Base-by-base conservation (phyloP, 2,113 vertebrate genomes). In the Ceyx melanurus region DNA sequence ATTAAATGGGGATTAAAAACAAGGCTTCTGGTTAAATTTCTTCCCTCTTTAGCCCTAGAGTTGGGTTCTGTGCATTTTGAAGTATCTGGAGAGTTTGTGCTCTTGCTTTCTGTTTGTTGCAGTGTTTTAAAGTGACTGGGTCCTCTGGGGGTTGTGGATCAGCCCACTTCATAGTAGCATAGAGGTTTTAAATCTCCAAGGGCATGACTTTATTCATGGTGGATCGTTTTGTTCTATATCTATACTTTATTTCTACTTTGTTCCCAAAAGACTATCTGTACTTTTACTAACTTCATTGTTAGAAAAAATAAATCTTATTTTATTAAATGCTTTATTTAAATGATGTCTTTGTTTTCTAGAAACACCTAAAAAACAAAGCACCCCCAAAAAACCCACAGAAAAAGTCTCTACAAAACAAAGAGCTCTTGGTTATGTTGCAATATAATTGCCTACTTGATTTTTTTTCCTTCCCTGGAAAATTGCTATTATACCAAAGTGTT, bases 311-410 rank as follows among this genome's bases (percentile, higher is more conserved):
- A 72, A 71, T 50, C 31, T 42, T 86, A 19, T 29, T 81, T 81
- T 81, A 62, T 46, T 5, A 82, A 58, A 29, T 67, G 5, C 62
- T 61, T 61, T 25, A 43, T 61, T 86, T 57, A 62, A 73, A 50
- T 65, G 2, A 43, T 21, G 48, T 15, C 1, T 58, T 50, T 70
- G 14, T 45, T 20, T 77, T 66, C 33, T 48, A 45, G 71, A 89
- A 86, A 8, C 23, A 42, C 11, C 13, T n/a, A 33, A 79, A 46
- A 4, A 4, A 2, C 48, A 73, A 76, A 80, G 12, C 5, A 28
- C 7, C 7, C 12, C n/a, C 4, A 23, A 56, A 45, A 12, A 4
- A 33, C 0, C 2, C 31, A 22, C 20, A 12, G 22, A 48, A 65
- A 70, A 40, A 35, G 21, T 2, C 19, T 10, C 4, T 23, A 48